A percentile compares a stretch with the other conserved stretches of the same genome.
Evolutionary conservation across 2,113 vertebrate genomes (phyloP).

Genomic region (Grallaria varia): DNA sequence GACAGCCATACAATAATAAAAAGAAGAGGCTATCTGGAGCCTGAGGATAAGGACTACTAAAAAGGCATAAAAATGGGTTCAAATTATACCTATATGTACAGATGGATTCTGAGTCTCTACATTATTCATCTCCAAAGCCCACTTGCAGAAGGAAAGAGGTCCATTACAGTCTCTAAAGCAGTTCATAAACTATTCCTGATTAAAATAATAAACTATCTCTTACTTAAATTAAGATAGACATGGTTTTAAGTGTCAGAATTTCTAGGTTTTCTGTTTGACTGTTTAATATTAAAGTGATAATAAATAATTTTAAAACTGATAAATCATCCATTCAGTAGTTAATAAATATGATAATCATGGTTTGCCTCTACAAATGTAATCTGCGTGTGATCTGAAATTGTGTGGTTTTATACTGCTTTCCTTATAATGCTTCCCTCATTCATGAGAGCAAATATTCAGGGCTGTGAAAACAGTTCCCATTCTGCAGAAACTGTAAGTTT

Average conservation of each 20-base stretch:
- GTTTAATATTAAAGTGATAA: not conserved
- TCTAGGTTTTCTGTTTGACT: not conserved
- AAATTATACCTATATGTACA: not conserved
- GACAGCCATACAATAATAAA: not conserved
- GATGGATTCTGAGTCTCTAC: not conserved
- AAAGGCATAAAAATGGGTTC: not conserved
- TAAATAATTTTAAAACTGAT: not conserved
- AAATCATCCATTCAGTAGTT: not conserved
- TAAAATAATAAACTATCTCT: not conserved
- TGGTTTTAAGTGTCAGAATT: not conserved
- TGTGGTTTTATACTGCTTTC: not conserved
- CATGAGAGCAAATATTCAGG: not conserved
- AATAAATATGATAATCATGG: not conserved
- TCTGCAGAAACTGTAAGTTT: not conserved
- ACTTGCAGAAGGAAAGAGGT: not conserved
- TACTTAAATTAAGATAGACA: not conserved
- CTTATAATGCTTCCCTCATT: not conserved
- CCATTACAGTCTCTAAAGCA: not conserved
- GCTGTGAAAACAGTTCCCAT: not conserved
- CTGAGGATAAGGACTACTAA: not conserved
- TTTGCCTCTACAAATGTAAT: not conserved
- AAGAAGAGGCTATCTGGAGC: not conserved
- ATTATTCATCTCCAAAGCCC: not conserved
- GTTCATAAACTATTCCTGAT: not conserved
- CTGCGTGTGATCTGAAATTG: not conserved